Conservation (phyloP, 2,797 vertebrate genomes). For the Columba guinea region DNA sequence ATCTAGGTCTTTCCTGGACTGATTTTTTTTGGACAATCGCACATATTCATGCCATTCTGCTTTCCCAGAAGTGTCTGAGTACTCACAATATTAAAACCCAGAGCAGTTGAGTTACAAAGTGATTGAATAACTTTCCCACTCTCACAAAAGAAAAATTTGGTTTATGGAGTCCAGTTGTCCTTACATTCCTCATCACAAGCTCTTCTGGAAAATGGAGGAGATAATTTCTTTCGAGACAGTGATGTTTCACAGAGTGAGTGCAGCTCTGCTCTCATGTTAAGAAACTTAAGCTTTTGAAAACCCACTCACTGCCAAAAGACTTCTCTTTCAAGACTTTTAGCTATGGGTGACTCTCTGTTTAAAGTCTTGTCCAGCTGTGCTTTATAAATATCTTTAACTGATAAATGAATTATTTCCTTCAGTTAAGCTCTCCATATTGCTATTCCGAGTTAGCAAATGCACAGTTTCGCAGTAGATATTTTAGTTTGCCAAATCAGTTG, state of each 20-base stretch:
- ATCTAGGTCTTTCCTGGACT: neutral
- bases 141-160: neutral
- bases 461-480: neutral
- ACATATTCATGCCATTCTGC: neutral
- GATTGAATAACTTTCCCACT: neutral
- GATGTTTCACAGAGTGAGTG: conserved; percentile 1
- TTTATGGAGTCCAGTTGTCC: neutral
- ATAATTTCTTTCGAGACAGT: conserved; percentile 10
- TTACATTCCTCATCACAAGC: neutral
- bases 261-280: neutral
- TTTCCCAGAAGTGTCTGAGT: neutral
- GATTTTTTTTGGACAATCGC: neutral
- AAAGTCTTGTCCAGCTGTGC: conserved; percentile 40
- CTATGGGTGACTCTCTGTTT: conserved; percentile 7
- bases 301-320: neutral
- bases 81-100: neutral
- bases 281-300: conserved; percentile 35
- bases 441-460: neutral
- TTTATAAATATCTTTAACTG: conserved; percentile 49
- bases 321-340: conserved; percentile 13
- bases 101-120: neutral
- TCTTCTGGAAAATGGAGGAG: neutral
- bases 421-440: neutral
- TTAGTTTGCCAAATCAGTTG: neutral
- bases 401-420: conserved; percentile 50